phyloP scores from a whole-genome alignment of 2,888 invertebrate genomes.

The Luffia ferchaultella region DNA sequence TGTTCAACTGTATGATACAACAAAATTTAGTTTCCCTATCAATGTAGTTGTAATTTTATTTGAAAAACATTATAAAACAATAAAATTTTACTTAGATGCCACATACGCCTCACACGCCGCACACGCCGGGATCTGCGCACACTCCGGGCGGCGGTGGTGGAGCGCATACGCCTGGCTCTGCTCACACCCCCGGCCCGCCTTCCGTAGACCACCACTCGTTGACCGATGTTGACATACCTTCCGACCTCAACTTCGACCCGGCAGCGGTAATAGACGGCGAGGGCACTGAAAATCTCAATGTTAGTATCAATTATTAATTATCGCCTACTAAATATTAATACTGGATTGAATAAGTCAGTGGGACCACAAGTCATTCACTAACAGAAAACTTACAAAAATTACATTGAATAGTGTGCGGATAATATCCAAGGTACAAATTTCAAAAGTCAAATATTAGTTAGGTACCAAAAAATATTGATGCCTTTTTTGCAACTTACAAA shows the following conservation, averaged over 20 bases:
- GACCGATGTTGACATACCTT: constrained; percentile 81
- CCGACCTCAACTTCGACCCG: constrained; percentile 92
- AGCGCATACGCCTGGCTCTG: constrained; percentile 75
- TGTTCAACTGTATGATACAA: constrained; percentile 6
- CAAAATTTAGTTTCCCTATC: constrained; percentile 6
- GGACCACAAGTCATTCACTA: no score
- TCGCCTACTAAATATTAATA: no score
- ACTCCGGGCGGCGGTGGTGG: constrained; percentile 74
- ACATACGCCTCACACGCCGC: constrained; percentile 72
- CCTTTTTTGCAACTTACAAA: no score
- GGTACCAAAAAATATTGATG: no score
- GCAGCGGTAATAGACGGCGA: constrained; percentile 93
- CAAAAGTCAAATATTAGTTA: no score
- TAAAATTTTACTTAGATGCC: constrained; percentile 69
- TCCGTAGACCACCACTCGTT: constrained; percentile 76
- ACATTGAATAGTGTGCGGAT: no score
- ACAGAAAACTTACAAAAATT: no score
- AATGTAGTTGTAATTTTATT: no score
- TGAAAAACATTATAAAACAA: neutral
- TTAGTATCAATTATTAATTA: constrained; percentile 71
- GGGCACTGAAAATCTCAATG: constrained; percentile 90
- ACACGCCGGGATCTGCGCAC: constrained; percentile 84
- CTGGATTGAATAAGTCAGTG: no score
- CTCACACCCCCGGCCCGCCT: constrained; percentile 79
- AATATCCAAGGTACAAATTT: no score